Percentiles rank a stretch among this genome's conserved stretches.
These are phyloP conservation scores for Pseudanteris insignis DNA, from an alignment of 2,888 invertebrate species.

Conservation along the genomic window DNA sequence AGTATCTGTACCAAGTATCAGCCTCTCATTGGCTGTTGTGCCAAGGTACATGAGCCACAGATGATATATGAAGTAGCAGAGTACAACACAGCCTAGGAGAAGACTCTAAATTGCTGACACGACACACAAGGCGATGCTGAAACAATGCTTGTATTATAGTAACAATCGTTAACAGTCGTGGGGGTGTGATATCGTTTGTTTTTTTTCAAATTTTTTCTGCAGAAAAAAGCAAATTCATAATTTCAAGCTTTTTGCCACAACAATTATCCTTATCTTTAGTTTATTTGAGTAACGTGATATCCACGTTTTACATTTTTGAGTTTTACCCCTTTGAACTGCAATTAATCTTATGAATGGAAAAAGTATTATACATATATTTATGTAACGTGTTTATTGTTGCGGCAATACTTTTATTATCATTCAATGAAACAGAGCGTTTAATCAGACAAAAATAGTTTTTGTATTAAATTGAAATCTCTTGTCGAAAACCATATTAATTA, in stretches of 20 bases:
- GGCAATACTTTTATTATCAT: background rate
- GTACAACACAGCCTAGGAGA: slow-evolving; percentile 60
- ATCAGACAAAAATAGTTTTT: too few relatives aligned
- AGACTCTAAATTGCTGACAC: slow-evolving; percentile 67
- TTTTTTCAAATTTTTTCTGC: slow-evolving; percentile 29
- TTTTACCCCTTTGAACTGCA: slow-evolving; percentile 1
- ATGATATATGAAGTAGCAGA: slow-evolving; percentile 64
- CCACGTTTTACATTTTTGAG: background rate
- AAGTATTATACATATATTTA: background rate
- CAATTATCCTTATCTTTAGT: slow-evolving; percentile 23
- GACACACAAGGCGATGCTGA: slow-evolving; percentile 67
- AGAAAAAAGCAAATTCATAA: slow-evolving; percentile 2
- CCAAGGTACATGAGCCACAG: slow-evolving; percentile 62
- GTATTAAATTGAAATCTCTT: too few relatives aligned
- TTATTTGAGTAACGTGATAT: slow-evolving; percentile 15
- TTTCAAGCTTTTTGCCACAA: slow-evolving; percentile 4
- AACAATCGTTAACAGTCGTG: slow-evolving; percentile 44
- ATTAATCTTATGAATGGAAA: background rate
- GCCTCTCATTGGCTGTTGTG: slow-evolving; percentile 59
- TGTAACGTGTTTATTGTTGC: background rate
- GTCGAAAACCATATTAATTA: too few relatives aligned
- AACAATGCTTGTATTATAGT: slow-evolving; percentile 52
- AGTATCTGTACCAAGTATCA: slow-evolving; percentile 45
- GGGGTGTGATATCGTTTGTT: slow-evolving; percentile 48
- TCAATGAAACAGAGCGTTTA: too few relatives aligned